phyloP scores from a whole-genome alignment of 2,113 vertebrate species.

The Struthio camelus region DNA sequence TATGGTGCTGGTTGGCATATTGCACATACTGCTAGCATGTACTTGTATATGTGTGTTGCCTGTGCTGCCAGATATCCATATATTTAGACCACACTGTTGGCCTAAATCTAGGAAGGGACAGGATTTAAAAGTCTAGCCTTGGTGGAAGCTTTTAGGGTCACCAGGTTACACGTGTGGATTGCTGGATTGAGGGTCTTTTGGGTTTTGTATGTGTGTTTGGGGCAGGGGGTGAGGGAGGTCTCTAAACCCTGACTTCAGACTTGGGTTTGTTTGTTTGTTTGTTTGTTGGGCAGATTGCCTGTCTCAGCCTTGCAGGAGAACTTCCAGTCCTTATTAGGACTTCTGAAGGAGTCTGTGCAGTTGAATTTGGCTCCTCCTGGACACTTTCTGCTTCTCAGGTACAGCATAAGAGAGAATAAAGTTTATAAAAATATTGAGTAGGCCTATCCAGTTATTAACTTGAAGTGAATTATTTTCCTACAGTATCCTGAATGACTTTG shows the following conservation, averaged over 20 bases:
- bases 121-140: not conserved
- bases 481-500: slow-evolving; percentile 93
- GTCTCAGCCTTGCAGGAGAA: slow-evolving; percentile 86
- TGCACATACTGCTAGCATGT: not conserved
- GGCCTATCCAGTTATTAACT: not conserved
- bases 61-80: not conserved
- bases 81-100: not conserved
- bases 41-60: not conserved
- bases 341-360: slow-evolving; percentile 92
- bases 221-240: not conserved
- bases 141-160: not conserved
- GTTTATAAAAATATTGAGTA: not conserved
- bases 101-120: not conserved
- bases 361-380: slow-evolving; percentile 92
- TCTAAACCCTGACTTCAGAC: not conserved
- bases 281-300: slow-evolving; percentile 80
- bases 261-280: not conserved
- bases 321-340: slow-evolving; percentile 81
- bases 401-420: not conserved
- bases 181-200: not conserved
- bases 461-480: slow-evolving; percentile 1
- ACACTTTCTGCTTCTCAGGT: slow-evolving; percentile 94
- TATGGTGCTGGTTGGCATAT: not conserved
- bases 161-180: not conserved
- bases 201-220: not conserved